These are phyloP conservation scores for Aphodius granarius DNA, from an alignment of 2,888 invertebrate species.

Conservation along the genomic window DNA sequence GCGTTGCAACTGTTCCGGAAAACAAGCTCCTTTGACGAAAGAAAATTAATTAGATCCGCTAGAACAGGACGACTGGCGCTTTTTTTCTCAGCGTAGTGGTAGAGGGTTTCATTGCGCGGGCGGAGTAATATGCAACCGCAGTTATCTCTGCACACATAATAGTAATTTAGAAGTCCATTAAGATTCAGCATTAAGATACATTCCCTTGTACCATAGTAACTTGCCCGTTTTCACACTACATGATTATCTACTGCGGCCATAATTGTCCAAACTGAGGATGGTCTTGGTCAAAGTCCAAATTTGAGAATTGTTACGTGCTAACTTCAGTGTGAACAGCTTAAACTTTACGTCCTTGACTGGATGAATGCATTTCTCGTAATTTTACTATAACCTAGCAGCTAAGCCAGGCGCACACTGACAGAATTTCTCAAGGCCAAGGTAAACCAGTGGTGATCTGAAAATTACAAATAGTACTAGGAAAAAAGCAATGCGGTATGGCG, in stretches of 20 bases:
- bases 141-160: slow-evolving; percentile 12
- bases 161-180: slow-evolving; percentile 13
- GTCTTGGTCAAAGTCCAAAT: not conserved
- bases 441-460: too few species aligned
- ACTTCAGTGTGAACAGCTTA: too few species aligned
- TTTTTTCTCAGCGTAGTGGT: not conserved
- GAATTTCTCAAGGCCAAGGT: too few species aligned
- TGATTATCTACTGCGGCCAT: not conserved
- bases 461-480: not conserved
- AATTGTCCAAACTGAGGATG: not conserved
- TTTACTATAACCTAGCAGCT: not conserved
- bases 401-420: too few species aligned
- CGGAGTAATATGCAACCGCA: not conserved
- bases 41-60: not conserved
- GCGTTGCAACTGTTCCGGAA: not conserved
- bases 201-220: slow-evolving; percentile 6
- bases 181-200: slow-evolving; percentile 13
- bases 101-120: not conserved
- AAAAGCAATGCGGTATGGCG: not conserved
- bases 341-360: too few species aligned
- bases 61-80: not conserved
- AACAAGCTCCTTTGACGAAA: not conserved
- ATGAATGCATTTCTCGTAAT: too few species aligned
- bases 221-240: slow-evolving; percentile 11
- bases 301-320: not conserved